phyloP scores from a whole-genome alignment of 2,113 vertebrate genomes.

The Microtus richardsoni region DNA sequence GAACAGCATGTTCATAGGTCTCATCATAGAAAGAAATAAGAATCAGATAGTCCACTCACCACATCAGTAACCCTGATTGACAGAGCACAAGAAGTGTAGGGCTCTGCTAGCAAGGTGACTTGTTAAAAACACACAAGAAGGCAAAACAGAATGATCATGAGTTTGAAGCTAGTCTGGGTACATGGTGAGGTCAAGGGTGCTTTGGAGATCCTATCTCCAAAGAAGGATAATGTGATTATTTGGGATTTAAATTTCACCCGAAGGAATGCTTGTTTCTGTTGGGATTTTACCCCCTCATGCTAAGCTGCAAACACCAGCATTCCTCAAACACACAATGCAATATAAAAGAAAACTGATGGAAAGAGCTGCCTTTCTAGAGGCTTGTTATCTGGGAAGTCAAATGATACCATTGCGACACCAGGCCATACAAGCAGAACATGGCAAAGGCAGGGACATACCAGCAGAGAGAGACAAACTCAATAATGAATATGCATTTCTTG shows the following conservation, averaged over 20 bases:
- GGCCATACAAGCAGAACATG: neutral
- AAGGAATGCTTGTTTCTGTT: neutral
- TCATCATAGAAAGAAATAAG: neutral
- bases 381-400: neutral
- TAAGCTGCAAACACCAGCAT: neutral
- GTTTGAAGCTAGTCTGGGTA: neutral
- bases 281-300: neutral
- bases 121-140: neutral
- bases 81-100: neutral
- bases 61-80: neutral
- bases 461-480: neutral
- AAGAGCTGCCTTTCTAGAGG: neutral
- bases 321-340: neutral
- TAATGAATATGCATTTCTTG: neutral
- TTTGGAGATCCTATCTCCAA: neutral
- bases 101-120: neutral
- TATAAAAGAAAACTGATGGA: neutral
- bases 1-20: neutral
- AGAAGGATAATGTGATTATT: neutral
- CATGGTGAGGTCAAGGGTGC: too few species aligned
- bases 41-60: neutral
- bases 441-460: neutral
- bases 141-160: neutral
- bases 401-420: neutral
- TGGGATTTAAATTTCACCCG: neutral